Conservation (phyloP, 2,113 vertebrate species). For the Pomatostomus ruficeps region DNA sequence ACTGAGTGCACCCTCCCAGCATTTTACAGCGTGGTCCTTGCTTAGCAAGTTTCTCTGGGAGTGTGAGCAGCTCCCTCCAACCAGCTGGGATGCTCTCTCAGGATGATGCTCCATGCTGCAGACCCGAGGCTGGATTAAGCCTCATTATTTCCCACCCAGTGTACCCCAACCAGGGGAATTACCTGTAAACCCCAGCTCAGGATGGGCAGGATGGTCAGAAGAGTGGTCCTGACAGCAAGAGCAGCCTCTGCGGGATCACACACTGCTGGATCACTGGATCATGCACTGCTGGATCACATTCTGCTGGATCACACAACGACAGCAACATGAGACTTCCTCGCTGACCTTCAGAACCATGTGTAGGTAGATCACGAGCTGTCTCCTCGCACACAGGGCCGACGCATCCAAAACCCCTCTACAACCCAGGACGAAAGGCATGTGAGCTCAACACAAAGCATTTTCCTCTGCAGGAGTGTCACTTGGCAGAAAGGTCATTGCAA, state of each 20-base stretch:
- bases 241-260: not conserved
- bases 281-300: rapidly evolving
- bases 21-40: not conserved
- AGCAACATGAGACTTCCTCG: not conserved
- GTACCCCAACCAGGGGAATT: not conserved
- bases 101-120: not conserved
- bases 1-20: not conserved
- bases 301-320: rapidly evolving
- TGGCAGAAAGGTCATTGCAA: not conserved
- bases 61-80: not conserved
- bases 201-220: not conserved
- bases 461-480: not conserved
- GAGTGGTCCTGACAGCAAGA: not conserved
- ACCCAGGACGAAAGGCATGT: not conserved
- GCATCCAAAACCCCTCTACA: not conserved
- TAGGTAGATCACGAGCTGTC: not conserved
- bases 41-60: not conserved
- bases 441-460: not conserved
- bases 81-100: not conserved
- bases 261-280: rapidly evolving
- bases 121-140: not conserved
- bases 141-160: not conserved
- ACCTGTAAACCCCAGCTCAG: not conserved
- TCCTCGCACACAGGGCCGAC: rapidly evolving
- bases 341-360: not conserved